A percentile compares a stretch with the other conserved stretches of the same genome.
Conservation (phyloP, 2,888 invertebrate genomes). For the Orthosia cruda region DNA sequence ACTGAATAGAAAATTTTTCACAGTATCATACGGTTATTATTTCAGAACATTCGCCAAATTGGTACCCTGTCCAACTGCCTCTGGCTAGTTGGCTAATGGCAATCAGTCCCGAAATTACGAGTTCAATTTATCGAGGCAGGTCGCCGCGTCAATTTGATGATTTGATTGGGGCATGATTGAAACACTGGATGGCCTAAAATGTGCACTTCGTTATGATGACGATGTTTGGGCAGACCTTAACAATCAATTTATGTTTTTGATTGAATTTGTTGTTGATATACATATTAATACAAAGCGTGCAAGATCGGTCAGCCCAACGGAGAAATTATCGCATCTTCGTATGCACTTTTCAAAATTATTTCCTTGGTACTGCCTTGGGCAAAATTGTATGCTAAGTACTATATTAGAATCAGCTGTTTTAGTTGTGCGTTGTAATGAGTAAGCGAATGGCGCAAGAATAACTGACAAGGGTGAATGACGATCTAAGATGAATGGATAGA, state of each 20-base stretch:
- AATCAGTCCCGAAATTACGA: background rate
- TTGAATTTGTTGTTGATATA: background rate
- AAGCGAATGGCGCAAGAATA: no score
- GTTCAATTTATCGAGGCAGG: constrained; percentile 9
- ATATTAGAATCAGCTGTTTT: no score
- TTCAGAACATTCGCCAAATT: background rate
- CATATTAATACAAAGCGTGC: no score
- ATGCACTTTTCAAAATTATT: no score
- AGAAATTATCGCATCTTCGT: no score
- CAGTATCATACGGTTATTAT: background rate
- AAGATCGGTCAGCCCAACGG: no score
- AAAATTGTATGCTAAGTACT: no score
- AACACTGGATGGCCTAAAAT: background rate
- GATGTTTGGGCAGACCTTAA: no score
- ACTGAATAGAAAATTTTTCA: no score
- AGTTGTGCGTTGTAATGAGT: no score
- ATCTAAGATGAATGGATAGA: background rate
- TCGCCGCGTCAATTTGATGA: constrained; percentile 21
- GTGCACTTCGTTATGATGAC: background rate
- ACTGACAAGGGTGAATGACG: background rate
- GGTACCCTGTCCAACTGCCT: background rate
- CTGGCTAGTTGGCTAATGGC: background rate
- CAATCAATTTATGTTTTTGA: background rate
- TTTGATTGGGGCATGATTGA: constrained; percentile 19
- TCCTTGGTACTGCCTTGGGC: no score